phyloP scores from a whole-genome alignment of 2,888 invertebrate species.

The Thalpophila matura region DNA sequence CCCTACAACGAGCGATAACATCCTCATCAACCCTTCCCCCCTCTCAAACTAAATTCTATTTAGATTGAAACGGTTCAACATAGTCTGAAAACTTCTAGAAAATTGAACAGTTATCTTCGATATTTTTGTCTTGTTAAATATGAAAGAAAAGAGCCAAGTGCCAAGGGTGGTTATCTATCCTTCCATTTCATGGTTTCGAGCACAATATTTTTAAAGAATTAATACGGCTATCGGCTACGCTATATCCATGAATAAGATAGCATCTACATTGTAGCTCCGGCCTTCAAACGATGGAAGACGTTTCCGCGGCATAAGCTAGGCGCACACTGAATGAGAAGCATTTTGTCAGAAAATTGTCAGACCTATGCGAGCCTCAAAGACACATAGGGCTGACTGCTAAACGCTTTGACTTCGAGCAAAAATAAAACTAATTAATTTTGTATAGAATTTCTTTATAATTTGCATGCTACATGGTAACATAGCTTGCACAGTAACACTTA shows the following conservation, averaged over 20 bases:
- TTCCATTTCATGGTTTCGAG: conserved; percentile 13
- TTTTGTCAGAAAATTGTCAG: background rate
- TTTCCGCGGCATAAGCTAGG: conserved; percentile 18
- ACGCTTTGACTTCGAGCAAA: background rate
- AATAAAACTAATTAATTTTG: too few species aligned
- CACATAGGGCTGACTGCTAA: background rate
- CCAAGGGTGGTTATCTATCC: background rate
- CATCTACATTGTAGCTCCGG: conserved; percentile 34
- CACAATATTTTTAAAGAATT: conserved; percentile 40
- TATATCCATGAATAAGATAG: conserved; percentile 44
- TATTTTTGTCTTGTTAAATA: background rate
- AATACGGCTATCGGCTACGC: conserved; percentile 17
- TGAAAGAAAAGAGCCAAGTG: background rate
- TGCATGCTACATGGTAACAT: too few species aligned
- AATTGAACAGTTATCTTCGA: background rate
- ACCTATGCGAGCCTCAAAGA: too few species aligned
- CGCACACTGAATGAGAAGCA: background rate
- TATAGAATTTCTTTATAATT: too few species aligned
- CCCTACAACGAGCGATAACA: too few species aligned
- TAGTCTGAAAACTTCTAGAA: too few species aligned
- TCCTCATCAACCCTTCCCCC: too few species aligned
- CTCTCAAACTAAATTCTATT: too few species aligned
- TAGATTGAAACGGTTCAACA: too few species aligned
- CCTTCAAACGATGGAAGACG: conserved; percentile 42
- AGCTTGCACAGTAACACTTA: too few species aligned